Percentiles rank a stretch among this genome's conserved stretches.
Conservation (phyloP, 2,888 invertebrate species). For the Ormyrus thymus region DNA sequence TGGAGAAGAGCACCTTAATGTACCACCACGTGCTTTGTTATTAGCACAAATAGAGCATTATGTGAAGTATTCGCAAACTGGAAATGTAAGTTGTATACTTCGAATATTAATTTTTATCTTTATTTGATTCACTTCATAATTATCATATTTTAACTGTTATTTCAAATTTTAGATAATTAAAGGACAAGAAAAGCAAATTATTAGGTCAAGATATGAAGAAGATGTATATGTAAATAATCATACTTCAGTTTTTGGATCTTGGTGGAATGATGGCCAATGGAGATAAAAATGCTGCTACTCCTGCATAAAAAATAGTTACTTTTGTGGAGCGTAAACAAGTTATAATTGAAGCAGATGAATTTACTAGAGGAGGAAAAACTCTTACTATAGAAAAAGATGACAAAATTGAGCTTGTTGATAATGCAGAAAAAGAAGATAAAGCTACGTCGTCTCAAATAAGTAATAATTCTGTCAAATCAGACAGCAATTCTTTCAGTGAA, state of each 20-base stretch:
- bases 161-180: no score
- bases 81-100: conserved; percentile 79
- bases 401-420: conserved; percentile 17
- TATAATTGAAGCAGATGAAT: conserved; percentile 55
- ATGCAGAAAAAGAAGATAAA: conserved; percentile 64
- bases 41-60: conserved; percentile 97
- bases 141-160: no score
- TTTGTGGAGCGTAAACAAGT: conserved; percentile 83
- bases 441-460: conserved; percentile 31
- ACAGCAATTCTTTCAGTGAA: conserved; percentile 50
- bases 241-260: conserved; percentile 96
- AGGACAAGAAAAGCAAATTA: no score
- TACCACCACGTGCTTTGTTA: conserved; percentile 90
- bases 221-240: conserved; percentile 95
- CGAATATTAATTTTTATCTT: no score
- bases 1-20: conserved; percentile 92
- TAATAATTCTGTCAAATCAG: conserved; percentile 10
- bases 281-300: conserved; percentile 98
- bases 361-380: not conserved
- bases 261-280: conserved; percentile 95
- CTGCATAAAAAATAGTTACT: conserved; percentile 91
- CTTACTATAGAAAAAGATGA: conserved; percentile 7
- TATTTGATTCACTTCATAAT: no score
- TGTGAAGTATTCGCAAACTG: conserved; percentile 95
- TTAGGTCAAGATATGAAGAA: conserved; percentile 90